Conservation (phyloP, 2,113 vertebrate species). For the Erinaceus europaeus region DNA sequence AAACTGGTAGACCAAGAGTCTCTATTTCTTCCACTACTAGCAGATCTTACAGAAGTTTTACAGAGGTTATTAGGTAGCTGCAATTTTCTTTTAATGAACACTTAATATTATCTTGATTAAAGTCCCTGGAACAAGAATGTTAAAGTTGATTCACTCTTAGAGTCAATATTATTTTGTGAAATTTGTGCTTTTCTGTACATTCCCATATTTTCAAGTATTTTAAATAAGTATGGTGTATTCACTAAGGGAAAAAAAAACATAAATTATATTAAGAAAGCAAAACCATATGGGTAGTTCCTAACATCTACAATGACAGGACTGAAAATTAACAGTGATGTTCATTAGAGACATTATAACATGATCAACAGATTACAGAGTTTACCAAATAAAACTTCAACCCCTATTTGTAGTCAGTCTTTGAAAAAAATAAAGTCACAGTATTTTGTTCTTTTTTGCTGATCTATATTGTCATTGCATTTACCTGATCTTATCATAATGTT, state of each 20-base stretch:
- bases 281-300: background rate
- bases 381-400: background rate
- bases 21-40: too few relatives aligned
- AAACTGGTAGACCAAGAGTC: too few relatives aligned
- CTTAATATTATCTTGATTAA: background rate
- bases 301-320: background rate
- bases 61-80: too few relatives aligned
- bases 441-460: conserved; percentile 43
- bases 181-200: background rate
- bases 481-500: conserved; percentile 72
- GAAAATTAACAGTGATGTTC: background rate
- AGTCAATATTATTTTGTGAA: background rate
- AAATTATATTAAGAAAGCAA: background rate
- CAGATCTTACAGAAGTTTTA: too few relatives aligned
- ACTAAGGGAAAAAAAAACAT: background rate
- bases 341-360: background rate
- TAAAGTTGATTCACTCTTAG: background rate
- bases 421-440: conserved; percentile 30
- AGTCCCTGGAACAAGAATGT: background rate
- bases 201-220: background rate
- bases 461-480: conserved; percentile 71
- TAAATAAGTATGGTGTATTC: too few relatives aligned
- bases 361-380: background rate
- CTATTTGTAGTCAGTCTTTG: conserved; percentile 9
- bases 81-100: background rate